These are phyloP conservation scores for Acanthurus lineatus DNA, from an alignment of 2,797 vertebrate genomes.

Conservation along the genomic window DNA sequence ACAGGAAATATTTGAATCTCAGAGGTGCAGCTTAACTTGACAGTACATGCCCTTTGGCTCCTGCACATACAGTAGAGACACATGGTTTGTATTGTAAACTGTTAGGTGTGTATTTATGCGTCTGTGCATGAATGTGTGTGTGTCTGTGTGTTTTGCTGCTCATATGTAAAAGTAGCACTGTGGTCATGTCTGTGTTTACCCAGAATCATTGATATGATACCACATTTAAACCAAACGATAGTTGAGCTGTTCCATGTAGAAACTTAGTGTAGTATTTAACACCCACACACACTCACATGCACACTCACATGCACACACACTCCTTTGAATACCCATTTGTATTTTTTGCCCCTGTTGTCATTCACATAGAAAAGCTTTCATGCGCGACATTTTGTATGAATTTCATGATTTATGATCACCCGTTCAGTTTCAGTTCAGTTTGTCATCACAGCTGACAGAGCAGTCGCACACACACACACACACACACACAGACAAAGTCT, in stretches of 20 bases:
- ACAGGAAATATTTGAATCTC: no score
- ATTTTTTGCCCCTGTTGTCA: neutral
- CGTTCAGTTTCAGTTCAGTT: conserved; percentile 4
- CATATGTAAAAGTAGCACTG: neutral
- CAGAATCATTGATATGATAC: neutral
- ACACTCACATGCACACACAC: neutral
- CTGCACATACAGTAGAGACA: neutral
- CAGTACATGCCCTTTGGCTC: neutral
- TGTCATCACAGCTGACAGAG: conserved; percentile 5
- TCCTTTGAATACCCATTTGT: neutral
- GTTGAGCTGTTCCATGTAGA: neutral
- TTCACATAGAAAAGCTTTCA: neutral
- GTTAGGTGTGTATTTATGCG: no score
- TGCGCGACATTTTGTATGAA: neutral
- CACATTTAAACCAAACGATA: conserved; percentile 6
- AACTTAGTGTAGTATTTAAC: neutral
- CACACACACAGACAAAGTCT: neutral
- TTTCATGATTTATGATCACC: neutral
- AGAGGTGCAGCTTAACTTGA: no score
- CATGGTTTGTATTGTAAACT: neutral
- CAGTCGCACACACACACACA: neutral
- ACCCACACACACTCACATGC: neutral
- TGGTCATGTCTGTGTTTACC: conserved; percentile 10
- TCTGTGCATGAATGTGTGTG: no score
- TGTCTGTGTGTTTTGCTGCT: neutral